Conservation (phyloP, 2,113 vertebrate species). For the Rhabdornis inornatus region DNA sequence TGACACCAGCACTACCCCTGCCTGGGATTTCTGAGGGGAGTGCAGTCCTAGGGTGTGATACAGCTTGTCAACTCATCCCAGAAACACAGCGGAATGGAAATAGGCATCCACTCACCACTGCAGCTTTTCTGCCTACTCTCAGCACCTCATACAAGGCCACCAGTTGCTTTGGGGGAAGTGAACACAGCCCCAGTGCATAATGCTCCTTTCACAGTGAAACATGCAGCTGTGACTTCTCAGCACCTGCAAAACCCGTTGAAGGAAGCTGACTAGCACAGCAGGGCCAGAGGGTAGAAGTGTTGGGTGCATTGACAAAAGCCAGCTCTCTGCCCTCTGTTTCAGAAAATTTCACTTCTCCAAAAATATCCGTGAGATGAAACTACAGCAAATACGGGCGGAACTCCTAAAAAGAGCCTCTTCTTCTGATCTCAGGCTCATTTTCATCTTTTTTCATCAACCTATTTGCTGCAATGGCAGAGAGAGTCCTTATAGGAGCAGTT, state of each 20-base stretch:
- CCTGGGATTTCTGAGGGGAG: not conserved
- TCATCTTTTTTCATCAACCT: not conserved
- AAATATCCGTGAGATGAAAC: fast-evolving
- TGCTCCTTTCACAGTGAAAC: not conserved
- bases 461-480: not conserved
- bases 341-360: not conserved
- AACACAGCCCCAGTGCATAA: not conserved
- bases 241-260: not conserved
- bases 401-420: not conserved
- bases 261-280: not conserved
- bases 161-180: not conserved
- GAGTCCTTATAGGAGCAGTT: not conserved
- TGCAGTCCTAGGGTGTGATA: fast-evolving
- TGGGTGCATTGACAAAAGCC: not conserved
- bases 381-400: not conserved
- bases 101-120: not conserved
- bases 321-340: not conserved
- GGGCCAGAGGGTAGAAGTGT: fast-evolving
- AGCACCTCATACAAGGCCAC: not conserved
- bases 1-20: not conserved
- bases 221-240: not conserved
- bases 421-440: not conserved
- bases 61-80: not conserved
- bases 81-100: not conserved
- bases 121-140: not conserved